These are phyloP conservation scores for Brachionus plicatilis DNA, from an alignment of 1,140 invertebrate species.

Conservation along the genomic window DNA sequence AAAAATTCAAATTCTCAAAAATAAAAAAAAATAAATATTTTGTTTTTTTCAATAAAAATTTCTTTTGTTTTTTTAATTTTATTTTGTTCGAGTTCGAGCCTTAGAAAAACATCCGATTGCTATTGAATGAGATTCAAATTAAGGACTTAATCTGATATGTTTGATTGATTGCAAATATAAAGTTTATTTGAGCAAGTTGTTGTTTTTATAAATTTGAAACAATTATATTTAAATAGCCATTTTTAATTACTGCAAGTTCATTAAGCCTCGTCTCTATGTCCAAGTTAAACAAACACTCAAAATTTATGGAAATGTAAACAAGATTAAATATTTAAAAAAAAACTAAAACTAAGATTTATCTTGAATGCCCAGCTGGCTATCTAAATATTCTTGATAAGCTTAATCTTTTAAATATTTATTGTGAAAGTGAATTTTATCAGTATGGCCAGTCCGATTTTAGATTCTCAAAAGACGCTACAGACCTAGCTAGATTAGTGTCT, in stretches of 20 bases:
- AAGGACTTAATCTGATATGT: neutral
- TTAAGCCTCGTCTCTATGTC: neutral
- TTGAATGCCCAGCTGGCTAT: neutral
- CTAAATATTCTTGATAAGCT: neutral
- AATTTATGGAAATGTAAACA: constrained; percentile 21
- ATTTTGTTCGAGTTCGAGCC: neutral
- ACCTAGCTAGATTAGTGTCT: neutral
- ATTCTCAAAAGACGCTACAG: neutral
- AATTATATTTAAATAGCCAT: constrained; percentile 9
- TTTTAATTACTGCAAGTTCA: constrained; percentile 25
- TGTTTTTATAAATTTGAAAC: constrained; percentile 5
- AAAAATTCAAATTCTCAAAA: neutral
- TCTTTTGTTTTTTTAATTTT: neutral
- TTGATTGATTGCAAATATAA: neutral
- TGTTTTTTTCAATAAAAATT: neutral
- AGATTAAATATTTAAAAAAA: neutral
- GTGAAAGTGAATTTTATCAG: neutral
- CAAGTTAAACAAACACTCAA: neutral
- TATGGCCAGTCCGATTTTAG: neutral
- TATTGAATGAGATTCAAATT: neutral
- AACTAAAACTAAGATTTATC: neutral
- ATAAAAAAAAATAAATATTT: neutral
- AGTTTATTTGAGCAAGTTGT: neutral
- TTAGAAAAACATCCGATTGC: neutral
- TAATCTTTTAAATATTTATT: neutral